phyloP scores from a whole-genome alignment of 2,797 vertebrate genomes.

The Triplophysa bombifrons region DNA sequence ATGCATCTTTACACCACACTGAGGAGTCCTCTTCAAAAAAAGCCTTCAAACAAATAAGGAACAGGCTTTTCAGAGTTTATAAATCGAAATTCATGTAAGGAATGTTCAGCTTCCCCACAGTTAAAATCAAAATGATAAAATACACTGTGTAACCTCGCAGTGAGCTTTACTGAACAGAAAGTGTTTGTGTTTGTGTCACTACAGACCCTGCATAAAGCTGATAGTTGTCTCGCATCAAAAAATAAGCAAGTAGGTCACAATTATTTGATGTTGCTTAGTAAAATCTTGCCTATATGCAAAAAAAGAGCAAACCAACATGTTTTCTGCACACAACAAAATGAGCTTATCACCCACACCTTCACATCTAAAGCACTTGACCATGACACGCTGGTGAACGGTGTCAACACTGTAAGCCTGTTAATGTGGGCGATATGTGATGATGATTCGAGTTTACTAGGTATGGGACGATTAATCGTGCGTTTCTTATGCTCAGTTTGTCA shows the following conservation, averaged over 20 bases:
- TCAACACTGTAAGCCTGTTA: not conserved
- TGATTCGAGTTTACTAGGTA: too few species aligned
- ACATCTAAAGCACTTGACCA: not conserved
- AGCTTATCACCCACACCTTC: not conserved
- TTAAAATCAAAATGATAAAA: not conserved
- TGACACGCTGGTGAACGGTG: not conserved
- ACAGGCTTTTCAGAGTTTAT: not conserved
- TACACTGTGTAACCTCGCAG: not conserved
- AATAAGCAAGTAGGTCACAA: not conserved
- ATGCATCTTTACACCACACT: too few species aligned
- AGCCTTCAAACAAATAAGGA: not conserved
- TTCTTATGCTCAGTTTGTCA: too few species aligned
- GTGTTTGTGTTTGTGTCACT: not conserved
- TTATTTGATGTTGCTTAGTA: not conserved
- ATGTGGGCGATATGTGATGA: not conserved
- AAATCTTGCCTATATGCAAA: not conserved
- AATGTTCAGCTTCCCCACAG: not conserved
- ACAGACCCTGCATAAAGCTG: not conserved
- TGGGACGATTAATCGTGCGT: too few species aligned
- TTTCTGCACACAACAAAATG: not conserved
- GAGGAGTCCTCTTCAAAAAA: too few species aligned
- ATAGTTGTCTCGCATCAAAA: not conserved
- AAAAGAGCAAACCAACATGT: not conserved
- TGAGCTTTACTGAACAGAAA: not conserved
- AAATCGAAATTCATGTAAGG: not conserved